A percentile compares a stretch with the other conserved stretches of the same genome.
phyloP scores from a whole-genome alignment of 2,113 vertebrate species.

The Parus major region DNA sequence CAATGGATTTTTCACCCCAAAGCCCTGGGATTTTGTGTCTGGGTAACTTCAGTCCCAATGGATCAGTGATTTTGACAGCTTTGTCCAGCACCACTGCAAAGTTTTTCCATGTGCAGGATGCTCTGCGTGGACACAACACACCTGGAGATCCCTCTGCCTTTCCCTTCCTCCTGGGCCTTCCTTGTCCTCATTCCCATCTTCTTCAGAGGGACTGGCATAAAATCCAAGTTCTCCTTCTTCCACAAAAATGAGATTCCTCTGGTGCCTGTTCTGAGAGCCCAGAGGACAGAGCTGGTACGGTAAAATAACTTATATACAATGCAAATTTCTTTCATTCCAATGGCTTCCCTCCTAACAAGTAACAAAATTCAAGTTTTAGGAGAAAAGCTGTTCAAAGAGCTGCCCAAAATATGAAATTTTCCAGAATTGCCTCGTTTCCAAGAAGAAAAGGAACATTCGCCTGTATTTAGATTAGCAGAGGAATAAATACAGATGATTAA shows the following conservation, averaged over 20 bases:
- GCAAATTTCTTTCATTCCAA: background rate
- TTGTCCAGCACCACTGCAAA: background rate
- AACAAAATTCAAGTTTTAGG: background rate
- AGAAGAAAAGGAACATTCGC: slow-evolving; percentile 57
- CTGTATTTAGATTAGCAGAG: slow-evolving; percentile 63
- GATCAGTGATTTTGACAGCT: background rate
- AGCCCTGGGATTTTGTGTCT: background rate
- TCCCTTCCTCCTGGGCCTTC: background rate
- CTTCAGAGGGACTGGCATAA: background rate
- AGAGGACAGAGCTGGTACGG: background rate
- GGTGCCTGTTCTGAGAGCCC: background rate
- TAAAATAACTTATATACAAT: background rate
- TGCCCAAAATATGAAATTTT: slow-evolving; percentile 48
- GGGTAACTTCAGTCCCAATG: background rate
- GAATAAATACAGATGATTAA: slow-evolving; percentile 65
- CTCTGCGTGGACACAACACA: background rate
- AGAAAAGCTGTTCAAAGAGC: slow-evolving; percentile 9
- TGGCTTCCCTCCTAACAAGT: background rate
- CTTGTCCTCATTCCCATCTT: background rate
- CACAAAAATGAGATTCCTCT: background rate
- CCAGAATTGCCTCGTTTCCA: slow-evolving; percentile 39
- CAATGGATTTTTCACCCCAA: background rate
- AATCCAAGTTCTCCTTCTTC: background rate
- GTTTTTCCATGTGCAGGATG: background rate
- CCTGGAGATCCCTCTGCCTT: background rate